phyloP scores from a whole-genome alignment of 2,113 vertebrate genomes.

The Sus scrofa region T2T-Sscrofa CM000819.6:111829001-111829500 shows the following conservation, averaged over 20 bases:
- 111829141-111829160: not conserved
- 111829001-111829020: no score
- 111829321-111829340: not conserved
- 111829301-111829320: not conserved
- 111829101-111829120: not conserved
- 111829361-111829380: not conserved
- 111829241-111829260: not conserved
- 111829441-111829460: not conserved
- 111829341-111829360: not conserved
- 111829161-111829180: not conserved
- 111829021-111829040: not conserved
- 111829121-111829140: not conserved
- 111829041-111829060: not conserved
- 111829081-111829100: not conserved
- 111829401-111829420: not conserved
- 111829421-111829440: not conserved
- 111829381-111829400: not conserved
- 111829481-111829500: not conserved
- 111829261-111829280: not conserved
- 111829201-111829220: not conserved
- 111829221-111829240: not conserved
- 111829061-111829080: not conserved
- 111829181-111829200: not conserved
- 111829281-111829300: not conserved
- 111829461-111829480: not conserved